Base-by-base conservation (phyloP, 2,113 vertebrate species). In the Dicentrarchus labrax region DNA sequence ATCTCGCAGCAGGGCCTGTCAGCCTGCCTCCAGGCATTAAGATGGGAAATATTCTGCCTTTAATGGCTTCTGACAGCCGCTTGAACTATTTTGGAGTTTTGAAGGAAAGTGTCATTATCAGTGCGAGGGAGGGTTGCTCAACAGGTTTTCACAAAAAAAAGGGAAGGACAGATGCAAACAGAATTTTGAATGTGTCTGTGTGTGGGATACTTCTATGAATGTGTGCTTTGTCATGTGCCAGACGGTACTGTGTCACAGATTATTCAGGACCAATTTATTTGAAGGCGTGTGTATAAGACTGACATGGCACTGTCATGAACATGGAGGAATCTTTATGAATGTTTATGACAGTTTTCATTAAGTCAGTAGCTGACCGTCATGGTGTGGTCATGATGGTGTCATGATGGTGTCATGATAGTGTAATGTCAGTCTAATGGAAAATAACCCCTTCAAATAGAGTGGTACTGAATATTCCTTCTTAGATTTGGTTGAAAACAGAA, bases 21-120 rank as follows among this genome's bases (percentile, higher is more conserved):
- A 84, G 76, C 50, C 79, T 61, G 86, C 78, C 47, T 6, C 54
- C 5, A 41, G 83, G 64, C 66, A 74, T 82, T 72, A 81, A 19
- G 64, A 9, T 43, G 0, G 60, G 17, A 80, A 24, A 79, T 48
- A 73, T 70, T 82, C 71, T 9, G 65, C n/a, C 79, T 83, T 81
- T 86, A 87, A 89, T 70, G 80, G 72, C 75, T 86, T 80, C 72
- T 81, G 90, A 81, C 88, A 89, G 78, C 39, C 22, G 17, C 85
- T 79, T 69, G 12, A 74, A 65, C 41, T 15, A 21, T 22, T 36
- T 2, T 38, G 22, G 53, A 71, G 70, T 56, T 83, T 74, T 82
- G 72, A 71, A 47, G 78, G 38, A 78, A 79, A 57, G 77, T 16
- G 56, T 76, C 7, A 4, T 75, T 75, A 75, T 78, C 6, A 6